A percentile compares a stretch with the other conserved stretches of the same genome.
These are phyloP conservation scores for Myiothlypis chrysogaster DNA, from an alignment of 2,797 vertebrate species.

Conservation along the genomic window DNA sequence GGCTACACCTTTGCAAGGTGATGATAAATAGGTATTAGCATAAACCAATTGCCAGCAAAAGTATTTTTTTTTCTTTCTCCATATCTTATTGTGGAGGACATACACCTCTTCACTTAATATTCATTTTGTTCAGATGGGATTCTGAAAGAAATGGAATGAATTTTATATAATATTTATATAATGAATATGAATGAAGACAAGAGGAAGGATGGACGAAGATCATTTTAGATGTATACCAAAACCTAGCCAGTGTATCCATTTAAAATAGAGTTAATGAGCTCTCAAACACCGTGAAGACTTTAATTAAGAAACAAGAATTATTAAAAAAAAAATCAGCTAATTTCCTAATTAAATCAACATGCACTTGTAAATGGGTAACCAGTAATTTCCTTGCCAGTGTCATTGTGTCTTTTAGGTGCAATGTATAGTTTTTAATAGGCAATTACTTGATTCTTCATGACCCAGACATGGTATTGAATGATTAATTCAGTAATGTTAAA, in stretches of 20 bases:
- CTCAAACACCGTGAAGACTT: neutral
- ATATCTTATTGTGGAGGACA: neutral
- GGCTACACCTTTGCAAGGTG: neutral
- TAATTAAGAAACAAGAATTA: conserved; percentile 41
- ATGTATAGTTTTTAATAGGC: conserved; percentile 39
- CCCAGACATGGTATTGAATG: neutral
- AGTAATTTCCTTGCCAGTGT: neutral
- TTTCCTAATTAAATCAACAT: conserved; percentile 55
- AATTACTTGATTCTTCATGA: conserved; percentile 34
- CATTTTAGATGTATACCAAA: neutral
- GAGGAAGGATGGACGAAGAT: neutral
- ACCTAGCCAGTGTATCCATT: neutral
- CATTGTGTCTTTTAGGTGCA: conserved; percentile 13
- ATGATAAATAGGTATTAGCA: neutral
- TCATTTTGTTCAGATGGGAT: neutral
- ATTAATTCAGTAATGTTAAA: neutral
- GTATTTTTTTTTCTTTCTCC: neutral
- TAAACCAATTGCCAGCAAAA: neutral
- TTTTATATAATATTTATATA: neutral
- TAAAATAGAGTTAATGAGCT: neutral
- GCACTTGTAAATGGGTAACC: conserved; percentile 13
- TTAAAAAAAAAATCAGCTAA: neutral
- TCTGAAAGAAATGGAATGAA: neutral
- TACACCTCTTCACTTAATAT: neutral
- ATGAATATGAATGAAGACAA: neutral